A percentile compares a stretch with the other conserved stretches of the same genome.
Conservation (phyloP, 2,797 vertebrate genomes). For the Allobates femoralis region DNA sequence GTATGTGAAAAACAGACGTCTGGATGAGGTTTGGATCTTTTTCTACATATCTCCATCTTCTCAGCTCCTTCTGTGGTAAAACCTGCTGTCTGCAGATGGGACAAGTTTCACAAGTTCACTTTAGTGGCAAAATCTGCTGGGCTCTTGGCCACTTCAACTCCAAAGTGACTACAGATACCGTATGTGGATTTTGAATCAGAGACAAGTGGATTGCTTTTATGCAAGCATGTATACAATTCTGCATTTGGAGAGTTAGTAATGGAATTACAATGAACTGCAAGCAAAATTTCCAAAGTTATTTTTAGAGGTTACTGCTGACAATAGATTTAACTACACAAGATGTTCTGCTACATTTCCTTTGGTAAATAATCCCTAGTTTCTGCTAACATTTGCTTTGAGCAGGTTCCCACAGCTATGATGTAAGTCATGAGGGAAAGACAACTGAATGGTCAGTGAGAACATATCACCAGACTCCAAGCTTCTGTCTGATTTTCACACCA, state of each 20-base stretch:
- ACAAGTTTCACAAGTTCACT: too few species aligned
- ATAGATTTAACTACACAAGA: constrained; percentile 65
- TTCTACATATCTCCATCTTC: too few species aligned
- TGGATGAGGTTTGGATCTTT: too few species aligned
- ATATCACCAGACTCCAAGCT: constrained; percentile 33
- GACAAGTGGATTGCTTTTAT: not conserved
- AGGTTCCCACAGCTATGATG: constrained; percentile 67
- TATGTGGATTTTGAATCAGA: not conserved
- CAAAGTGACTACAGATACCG: not conserved
- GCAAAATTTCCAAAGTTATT: constrained; percentile 39
- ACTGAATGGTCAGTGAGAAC: constrained; percentile 60
- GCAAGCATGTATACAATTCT: not conserved
- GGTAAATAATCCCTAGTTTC: constrained; percentile 70
- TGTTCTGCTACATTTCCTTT: constrained; percentile 72
- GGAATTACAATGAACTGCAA: constrained; percentile 56
- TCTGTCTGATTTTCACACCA: constrained; percentile 24
- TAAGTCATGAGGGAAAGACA: constrained; percentile 68
- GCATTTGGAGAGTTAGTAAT: constrained; percentile 31
- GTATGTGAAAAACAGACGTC: too few species aligned
- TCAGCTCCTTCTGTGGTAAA: too few species aligned
- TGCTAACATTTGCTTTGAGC: constrained; percentile 74
- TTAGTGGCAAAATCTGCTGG: not conserved
- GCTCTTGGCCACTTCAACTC: not conserved
- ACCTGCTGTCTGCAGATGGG: too few species aligned
- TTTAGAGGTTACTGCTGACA: constrained; percentile 61